Conservation (phyloP, 2,888 invertebrate genomes). For the Sympetrum striolatum region DNA sequence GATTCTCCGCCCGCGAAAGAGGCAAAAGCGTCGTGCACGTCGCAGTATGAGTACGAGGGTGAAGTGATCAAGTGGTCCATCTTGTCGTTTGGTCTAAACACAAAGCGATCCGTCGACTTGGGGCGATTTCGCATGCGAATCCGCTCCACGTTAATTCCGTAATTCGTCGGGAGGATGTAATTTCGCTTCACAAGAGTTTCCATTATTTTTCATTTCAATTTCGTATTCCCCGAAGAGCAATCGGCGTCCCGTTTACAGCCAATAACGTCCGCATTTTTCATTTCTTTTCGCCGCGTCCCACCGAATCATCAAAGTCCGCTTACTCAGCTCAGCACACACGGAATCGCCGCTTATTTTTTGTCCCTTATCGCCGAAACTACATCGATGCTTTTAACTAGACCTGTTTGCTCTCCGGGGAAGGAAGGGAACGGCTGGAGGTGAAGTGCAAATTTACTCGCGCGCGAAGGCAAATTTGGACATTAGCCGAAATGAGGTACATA, state of each 20-base stretch:
- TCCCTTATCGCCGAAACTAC: not conserved
- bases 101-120: too few species aligned
- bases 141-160: too few species aligned
- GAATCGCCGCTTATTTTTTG: not conserved
- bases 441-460: not conserved
- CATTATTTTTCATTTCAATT: too few species aligned
- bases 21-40: too few species aligned
- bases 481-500: not conserved
- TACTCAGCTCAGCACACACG: not conserved
- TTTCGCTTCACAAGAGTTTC: too few species aligned
- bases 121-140: too few species aligned
- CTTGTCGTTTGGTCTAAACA: too few species aligned
- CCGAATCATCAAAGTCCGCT: not conserved
- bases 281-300: not conserved
- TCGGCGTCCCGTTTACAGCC: not conserved
- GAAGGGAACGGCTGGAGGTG: not conserved
- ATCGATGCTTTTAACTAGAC: not conserved
- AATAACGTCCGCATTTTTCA: not conserved
- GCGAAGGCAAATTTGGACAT: not conserved
- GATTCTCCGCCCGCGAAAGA: too few species aligned
- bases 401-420: not conserved
- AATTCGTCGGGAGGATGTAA: too few species aligned
- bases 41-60: too few species aligned
- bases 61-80: too few species aligned
- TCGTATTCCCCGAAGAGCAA: too few species aligned